A percentile compares a stretch with the other conserved stretches of the same genome.
Evolutionary conservation across 2,888 invertebrate genomes (phyloP).

Genomic region (Biston betularia): DNA sequence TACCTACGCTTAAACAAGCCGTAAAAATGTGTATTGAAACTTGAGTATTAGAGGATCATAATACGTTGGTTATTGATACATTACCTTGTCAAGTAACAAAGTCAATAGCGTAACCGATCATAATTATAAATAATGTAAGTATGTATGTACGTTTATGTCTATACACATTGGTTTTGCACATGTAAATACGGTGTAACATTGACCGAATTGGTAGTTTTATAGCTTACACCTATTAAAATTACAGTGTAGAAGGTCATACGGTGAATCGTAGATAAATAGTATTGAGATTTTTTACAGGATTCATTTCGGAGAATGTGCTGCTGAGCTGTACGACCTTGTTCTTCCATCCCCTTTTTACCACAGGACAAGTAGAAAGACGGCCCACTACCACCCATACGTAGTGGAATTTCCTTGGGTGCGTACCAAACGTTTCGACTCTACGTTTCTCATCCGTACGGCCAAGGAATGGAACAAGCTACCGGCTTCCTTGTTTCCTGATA

Average conservation of each 20-base stretch:
- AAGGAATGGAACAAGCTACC: no score
- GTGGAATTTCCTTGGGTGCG: no score
- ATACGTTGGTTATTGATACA: conserved; percentile 36
- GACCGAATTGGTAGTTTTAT: conserved; percentile 39
- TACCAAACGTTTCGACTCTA: no score
- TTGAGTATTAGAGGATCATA: conserved; percentile 33
- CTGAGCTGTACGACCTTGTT: no score
- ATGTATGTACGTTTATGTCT: conserved; percentile 51
- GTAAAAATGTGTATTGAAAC: conserved; percentile 9
- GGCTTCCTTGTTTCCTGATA: no score
- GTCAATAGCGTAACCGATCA: conserved; percentile 53
- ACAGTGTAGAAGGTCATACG: background rate
- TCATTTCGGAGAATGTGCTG: no score
- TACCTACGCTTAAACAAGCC: background rate
- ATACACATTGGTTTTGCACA: conserved; percentile 44
- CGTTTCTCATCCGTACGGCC: no score
- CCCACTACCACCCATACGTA: no score
- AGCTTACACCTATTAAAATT: background rate
- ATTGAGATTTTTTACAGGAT: no score
- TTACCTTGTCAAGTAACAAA: conserved; percentile 51
- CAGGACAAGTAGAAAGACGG: no score
- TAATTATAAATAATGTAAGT: conserved; percentile 39
- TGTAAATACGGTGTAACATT: conserved; percentile 45
- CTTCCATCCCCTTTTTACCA: no score
- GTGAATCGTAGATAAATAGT: no score